phyloP scores from a whole-genome alignment of 1,140 invertebrate genomes.

The Oppia nitens region DNA sequence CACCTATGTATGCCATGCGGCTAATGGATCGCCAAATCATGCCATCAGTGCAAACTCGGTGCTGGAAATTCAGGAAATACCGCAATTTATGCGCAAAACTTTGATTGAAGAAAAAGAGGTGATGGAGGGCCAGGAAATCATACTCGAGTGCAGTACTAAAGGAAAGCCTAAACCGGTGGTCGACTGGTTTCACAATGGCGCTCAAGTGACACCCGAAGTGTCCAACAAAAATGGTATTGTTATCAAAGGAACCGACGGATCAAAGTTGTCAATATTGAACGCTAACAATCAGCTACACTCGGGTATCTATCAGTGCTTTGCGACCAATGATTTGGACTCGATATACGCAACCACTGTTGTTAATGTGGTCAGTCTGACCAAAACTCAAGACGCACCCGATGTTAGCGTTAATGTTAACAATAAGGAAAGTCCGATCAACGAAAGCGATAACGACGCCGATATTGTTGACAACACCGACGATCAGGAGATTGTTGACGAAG shows the following conservation, averaged over 20 bases:
- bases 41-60: constrained; percentile 20
- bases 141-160: constrained; percentile 43
- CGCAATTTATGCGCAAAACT: constrained; percentile 34
- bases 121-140: constrained; percentile 43
- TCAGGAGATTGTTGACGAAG: neutral
- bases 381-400: neutral
- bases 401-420: neutral
- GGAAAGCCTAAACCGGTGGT: constrained; percentile 52
- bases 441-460: neutral
- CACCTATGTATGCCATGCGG: constrained; percentile 45
- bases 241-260: neutral
- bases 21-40: constrained; percentile 24
- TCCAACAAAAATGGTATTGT: constrained; percentile 1
- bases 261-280: neutral
- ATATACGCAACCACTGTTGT: constrained; percentile 20
- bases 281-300: constrained; percentile 5
- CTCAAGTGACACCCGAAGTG: neutral
- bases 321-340: constrained; percentile 58
- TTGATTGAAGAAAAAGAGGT: constrained; percentile 39
- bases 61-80: constrained; percentile 33
- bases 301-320: constrained; percentile 55
- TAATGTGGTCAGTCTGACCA: neutral
- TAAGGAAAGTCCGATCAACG: neutral
- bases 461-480: neutral
- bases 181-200: constrained; percentile 66